Conservation (phyloP, 2,888 invertebrate species). For the Tachina grossa region DNA sequence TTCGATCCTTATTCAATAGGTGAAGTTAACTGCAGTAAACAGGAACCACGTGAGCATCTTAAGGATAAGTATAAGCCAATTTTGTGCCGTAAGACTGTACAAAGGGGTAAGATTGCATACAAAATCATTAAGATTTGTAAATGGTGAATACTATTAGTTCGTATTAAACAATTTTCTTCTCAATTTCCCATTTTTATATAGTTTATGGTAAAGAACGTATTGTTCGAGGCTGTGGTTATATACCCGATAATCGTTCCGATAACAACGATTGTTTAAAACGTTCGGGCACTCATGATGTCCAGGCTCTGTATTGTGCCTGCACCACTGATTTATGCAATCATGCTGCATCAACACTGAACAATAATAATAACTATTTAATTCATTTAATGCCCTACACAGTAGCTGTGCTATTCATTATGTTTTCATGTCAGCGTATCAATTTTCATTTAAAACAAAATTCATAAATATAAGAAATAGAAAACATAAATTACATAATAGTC, state of each 20-base stretch:
- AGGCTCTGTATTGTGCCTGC: constrained; percentile 91
- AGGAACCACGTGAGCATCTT: constrained; percentile 88
- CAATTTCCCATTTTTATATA: constrained; percentile 81
- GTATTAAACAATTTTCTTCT: not conserved
- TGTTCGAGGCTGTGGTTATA: constrained; percentile 92
- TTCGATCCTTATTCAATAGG: constrained; percentile 94
- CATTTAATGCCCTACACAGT: constrained; percentile 76
- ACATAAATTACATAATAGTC: constrained; percentile 71
- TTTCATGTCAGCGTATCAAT: constrained; percentile 73
- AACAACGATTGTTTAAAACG: constrained; percentile 87
- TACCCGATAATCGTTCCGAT: constrained; percentile 85
- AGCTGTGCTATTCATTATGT: constrained; percentile 71
- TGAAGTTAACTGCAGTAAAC: constrained; percentile 91
- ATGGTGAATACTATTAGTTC: not conserved
- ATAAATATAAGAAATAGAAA: constrained; percentile 73
- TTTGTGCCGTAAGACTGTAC: constrained; percentile 92
- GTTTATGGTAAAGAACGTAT: constrained; percentile 90
- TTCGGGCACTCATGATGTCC: constrained; percentile 89
- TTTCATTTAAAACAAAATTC: constrained; percentile 74
- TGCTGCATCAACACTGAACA: constrained; percentile 79
- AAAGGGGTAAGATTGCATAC: constrained; percentile 86
- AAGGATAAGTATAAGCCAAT: constrained; percentile 83
- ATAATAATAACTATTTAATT: constrained; percentile 74
- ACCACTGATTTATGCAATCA: constrained; percentile 90
- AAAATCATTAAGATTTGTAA: not conserved